These are phyloP conservation scores for Leptonema lineaticorne DNA, from an alignment of 1,140 invertebrate species.

Conservation along the genomic window DNA sequence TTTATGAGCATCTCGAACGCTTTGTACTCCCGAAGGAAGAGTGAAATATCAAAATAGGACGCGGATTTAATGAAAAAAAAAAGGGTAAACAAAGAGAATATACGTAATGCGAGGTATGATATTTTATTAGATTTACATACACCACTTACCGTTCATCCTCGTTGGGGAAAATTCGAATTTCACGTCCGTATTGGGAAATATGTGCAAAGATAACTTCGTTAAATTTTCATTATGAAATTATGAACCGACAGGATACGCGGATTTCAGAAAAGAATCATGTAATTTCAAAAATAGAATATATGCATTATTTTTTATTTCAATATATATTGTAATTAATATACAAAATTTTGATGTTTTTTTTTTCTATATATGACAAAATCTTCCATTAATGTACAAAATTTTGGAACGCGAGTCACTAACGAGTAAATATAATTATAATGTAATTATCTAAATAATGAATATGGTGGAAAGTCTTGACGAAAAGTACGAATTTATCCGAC, in stretches of 20 bases:
- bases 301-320: too few relatives aligned
- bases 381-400: too few relatives aligned
- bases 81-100: too few relatives aligned
- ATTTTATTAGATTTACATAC: too few relatives aligned
- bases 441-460: slow-evolving; percentile 11
- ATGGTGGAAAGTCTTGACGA: not conserved
- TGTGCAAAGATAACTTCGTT: slow-evolving; percentile 5
- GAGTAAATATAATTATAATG: slow-evolving; percentile 8
- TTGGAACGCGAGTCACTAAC: not conserved
- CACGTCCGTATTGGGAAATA: slow-evolving; percentile 14
- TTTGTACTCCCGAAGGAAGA: not conserved
- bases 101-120: too few relatives aligned
- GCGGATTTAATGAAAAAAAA: not conserved
- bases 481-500: not conserved
- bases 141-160: not conserved
- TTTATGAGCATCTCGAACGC: not conserved
- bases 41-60: not conserved
- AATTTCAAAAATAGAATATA: too few relatives aligned
- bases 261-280: not conserved
- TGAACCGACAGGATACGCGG: not conserved
- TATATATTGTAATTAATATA: too few relatives aligned
- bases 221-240: slow-evolving; percentile 13
- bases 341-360: too few relatives aligned
- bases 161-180: slow-evolving; percentile 12
- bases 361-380: too few relatives aligned